Evolutionary conservation across 2,113 vertebrate genomes (phyloP).

Genomic region (Malurus melanocephalus): DNA sequence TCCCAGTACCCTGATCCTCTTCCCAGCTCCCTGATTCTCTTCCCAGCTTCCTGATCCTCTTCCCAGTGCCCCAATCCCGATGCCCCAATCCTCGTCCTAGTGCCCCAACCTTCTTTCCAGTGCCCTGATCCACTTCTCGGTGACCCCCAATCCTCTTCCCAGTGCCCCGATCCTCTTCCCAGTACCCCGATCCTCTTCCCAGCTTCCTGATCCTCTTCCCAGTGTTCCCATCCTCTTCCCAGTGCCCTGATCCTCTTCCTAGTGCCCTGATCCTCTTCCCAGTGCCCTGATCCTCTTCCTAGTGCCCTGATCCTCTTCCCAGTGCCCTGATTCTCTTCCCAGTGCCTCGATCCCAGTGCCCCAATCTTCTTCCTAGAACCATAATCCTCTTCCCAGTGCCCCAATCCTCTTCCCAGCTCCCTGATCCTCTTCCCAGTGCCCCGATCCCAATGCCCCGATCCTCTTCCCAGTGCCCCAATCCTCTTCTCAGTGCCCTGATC

Average conservation of each 20-base stretch:
- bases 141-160: too few species aligned
- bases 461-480: neutral
- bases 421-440: accelerated
- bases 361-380: accelerated
- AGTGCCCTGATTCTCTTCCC: accelerated
- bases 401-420: accelerated
- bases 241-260: accelerated
- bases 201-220: accelerated
- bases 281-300: accelerated
- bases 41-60: accelerated
- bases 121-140: too few species aligned
- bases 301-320: accelerated
- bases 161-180: accelerated
- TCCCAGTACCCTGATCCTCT: accelerated
- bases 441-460: accelerated
- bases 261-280: accelerated
- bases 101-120: too few species aligned
- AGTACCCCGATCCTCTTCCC: accelerated
- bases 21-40: accelerated
- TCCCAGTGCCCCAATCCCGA: accelerated
- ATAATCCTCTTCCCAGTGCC: accelerated
- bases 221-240: accelerated
- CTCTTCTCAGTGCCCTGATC: neutral
- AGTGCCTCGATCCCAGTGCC: accelerated
- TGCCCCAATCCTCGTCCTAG: too few species aligned